Percentiles rank a stretch among this genome's conserved stretches.
Evolutionary conservation across 2,888 invertebrate species (phyloP).

Genomic region (Drosophila peninsularis): DNA sequence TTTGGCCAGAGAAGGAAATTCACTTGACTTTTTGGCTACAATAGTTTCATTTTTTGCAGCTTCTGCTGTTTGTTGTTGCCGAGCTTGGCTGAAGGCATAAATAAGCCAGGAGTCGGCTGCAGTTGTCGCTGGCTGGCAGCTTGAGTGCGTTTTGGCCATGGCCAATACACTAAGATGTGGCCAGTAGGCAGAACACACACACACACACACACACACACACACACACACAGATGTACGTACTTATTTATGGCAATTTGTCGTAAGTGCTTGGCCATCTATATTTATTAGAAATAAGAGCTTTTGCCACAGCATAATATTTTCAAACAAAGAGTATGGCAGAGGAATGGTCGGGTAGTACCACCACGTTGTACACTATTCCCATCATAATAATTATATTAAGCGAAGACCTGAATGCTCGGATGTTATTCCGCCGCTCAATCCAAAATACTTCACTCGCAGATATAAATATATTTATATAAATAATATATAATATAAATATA

Average conservation of each 20-base stretch:
- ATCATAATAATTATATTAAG: no score
- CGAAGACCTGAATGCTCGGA: no score
- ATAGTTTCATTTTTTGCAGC: constrained; percentile 43
- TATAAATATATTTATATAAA: no score
- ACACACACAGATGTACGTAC: constrained; percentile 17
- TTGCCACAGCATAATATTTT: constrained; percentile 4
- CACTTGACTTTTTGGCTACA: constrained; percentile 77
- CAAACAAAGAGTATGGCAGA: background rate
- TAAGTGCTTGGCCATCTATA: constrained; percentile 56
- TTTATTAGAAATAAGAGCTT: constrained; percentile 39
- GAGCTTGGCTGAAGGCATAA: constrained; percentile 61
- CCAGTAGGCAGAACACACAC: constrained; percentile 52
- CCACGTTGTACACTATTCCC: no score
- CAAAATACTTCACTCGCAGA: background rate
- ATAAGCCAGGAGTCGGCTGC: constrained; percentile 65
- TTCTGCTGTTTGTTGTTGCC: constrained; percentile 24
- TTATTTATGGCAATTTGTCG: constrained; percentile 74
- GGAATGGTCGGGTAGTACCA: no score
- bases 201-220: constrained; percentile 6
- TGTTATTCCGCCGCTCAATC: no score
- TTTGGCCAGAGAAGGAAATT: constrained; percentile 64
- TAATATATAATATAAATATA: no score
- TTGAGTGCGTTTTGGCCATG: constrained; percentile 57
- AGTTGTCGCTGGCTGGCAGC: constrained; percentile 69
- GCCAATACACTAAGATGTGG: constrained; percentile 51